Evolutionary conservation across 2,113 vertebrate genomes (phyloP), one percentile per base, ranked within the genome.

Genomic region (Chamaetylas fuelleborni): DNA sequence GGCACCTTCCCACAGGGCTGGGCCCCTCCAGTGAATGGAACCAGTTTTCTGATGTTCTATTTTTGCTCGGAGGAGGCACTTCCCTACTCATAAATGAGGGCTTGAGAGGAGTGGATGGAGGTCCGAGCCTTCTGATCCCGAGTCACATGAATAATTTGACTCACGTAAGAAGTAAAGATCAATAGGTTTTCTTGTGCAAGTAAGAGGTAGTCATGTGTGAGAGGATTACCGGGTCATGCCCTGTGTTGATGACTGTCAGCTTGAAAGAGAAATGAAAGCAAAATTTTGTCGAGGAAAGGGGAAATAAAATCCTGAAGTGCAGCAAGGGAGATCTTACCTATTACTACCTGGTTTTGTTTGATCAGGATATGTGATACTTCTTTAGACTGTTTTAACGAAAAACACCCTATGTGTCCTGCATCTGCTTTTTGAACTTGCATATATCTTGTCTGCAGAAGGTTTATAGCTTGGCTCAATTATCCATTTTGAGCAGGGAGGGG

Each of bases 381-480:
- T 54, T 74, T 74, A 83, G 34, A 82, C 33, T 48, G 36, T 64
- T 90, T 90, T 85, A 93, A 97, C 78, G 94, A 95, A 94, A 86
- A 97, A 92, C 14, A 1, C 8, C 51, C 26, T 87, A 77, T 14
- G 11, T 88, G 85, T 71, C 74, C 71, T 96, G 91, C 95, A 90
- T 97, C 96, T 98, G 96, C 91, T 96, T 97, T 93, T 96, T 97
- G 84, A 97, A 97, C 92, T 95, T 96, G 66, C 82, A 0, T 96
- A 25, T 96, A 73, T 95, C 89, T 92, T 34, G 9, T 95, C 89
- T 95, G 61, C 87, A 92, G 92, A 96, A 97, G 96, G 95, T 97
- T 98, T 97, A 94, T 97, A 95, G 90, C 91, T 98, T 98, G 97
- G 96, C 97, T 97, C 97, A 92, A 95, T 97, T 97, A 97, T 81